phyloP scores from a whole-genome alignment of 2,797 vertebrate species.

The Brachymystax lenok region DNA sequence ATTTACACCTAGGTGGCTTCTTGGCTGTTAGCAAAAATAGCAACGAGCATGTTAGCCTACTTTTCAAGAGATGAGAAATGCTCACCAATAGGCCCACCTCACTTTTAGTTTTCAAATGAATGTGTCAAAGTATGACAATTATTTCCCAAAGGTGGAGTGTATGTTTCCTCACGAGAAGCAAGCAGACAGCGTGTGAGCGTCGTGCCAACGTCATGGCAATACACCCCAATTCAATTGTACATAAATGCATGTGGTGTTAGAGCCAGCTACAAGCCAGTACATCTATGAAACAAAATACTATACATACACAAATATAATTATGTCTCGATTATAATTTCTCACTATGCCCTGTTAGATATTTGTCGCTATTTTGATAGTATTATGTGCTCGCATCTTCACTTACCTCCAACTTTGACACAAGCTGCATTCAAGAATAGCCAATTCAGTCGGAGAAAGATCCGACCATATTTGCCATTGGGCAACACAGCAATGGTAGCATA shows the following conservation, averaged over 20 bases:
- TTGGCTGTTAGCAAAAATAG: neutral
- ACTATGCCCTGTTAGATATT: neutral
- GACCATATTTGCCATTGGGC: slow-evolving; percentile 19
- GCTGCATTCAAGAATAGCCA: slow-evolving; percentile 26
- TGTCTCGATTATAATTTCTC: too few species aligned
- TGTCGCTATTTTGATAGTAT: neutral
- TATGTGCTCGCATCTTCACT: slow-evolving; percentile 22
- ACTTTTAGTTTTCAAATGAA: neutral
- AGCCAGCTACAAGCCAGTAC: neutral
- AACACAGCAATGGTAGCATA: too few species aligned
- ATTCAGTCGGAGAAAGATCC: slow-evolving; percentile 34
- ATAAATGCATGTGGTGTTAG: slow-evolving; percentile 8
- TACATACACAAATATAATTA: neutral
- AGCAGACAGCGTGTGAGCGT: slow-evolving; percentile 5
- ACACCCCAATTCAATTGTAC: slow-evolving; percentile 37
- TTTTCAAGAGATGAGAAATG: neutral
- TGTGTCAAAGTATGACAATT: neutral
- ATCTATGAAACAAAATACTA: neutral
- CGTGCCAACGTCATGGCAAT: neutral
- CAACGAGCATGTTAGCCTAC: neutral
- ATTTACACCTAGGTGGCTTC: too few species aligned
- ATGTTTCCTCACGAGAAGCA: slow-evolving; percentile 6
- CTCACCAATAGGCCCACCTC: neutral
- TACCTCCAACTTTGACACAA: slow-evolving; percentile 51
- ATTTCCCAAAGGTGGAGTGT: neutral